Percentiles rank a stretch among this genome's conserved stretches.
phyloP scores from a whole-genome alignment of 2,113 vertebrate genomes.

The Hydropotes inermis region DNA sequence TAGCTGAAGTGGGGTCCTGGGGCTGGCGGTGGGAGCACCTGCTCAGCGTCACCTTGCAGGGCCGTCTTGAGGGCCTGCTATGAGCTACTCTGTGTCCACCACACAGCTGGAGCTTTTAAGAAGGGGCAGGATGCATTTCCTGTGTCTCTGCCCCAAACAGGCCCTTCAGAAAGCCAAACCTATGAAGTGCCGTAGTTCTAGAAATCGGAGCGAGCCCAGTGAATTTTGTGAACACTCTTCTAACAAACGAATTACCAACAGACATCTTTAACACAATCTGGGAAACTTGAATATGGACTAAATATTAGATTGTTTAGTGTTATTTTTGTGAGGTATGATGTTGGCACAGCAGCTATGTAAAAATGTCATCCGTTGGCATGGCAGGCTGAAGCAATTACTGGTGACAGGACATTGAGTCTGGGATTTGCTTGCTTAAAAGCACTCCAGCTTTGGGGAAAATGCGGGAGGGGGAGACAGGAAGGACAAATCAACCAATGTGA shows the following conservation, averaged over 20 bases:
- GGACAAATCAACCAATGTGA: rapidly evolving
- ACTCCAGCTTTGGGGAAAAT: background rate
- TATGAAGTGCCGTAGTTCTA: background rate
- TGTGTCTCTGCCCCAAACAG: background rate
- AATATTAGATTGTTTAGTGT: background rate
- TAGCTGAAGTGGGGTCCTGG: background rate
- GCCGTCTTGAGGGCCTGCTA: background rate
- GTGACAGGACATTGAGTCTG: background rate
- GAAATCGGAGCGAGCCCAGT: background rate
- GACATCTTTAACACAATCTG: background rate
- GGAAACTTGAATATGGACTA: background rate
- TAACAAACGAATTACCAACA: background rate
- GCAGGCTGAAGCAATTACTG: background rate
- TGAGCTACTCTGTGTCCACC: background rate
- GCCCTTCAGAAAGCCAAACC: background rate
- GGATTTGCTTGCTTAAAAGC: background rate
- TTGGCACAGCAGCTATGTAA: background rate
- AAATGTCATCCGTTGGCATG: background rate
- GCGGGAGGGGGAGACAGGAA: background rate
- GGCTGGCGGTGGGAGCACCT: background rate
- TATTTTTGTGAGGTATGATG: background rate
- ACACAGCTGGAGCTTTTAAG: background rate
- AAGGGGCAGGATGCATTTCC: background rate
- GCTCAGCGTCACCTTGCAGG: background rate
- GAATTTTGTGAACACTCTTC: background rate